phyloP scores from a whole-genome alignment of 2,113 vertebrate genomes.

The Axis porcinus region DNA sequence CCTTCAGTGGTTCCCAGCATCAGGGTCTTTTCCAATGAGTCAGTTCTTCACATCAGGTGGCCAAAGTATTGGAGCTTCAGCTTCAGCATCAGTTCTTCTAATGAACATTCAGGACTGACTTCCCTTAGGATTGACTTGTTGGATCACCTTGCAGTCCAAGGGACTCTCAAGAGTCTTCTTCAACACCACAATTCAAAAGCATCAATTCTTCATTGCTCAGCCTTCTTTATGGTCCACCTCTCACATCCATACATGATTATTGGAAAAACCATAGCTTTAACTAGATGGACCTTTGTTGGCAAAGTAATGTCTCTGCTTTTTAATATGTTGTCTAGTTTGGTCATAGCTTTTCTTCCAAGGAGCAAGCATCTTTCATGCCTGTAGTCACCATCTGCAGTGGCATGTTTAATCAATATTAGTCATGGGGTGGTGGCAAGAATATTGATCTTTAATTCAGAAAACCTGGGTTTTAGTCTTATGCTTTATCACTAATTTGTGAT shows the following conservation, averaged over 20 bases:
- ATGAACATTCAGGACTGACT: neutral
- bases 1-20: neutral
- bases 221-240: neutral
- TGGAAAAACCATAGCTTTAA: neutral
- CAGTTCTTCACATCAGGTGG: neutral
- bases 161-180: neutral
- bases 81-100: neutral
- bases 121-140: neutral
- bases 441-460: constrained; percentile 10
- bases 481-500: neutral
- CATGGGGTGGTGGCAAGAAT: neutral
- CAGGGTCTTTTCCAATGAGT: neutral
- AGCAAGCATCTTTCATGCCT: neutral
- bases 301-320: neutral
- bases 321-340: neutral
- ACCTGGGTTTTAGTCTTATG: neutral
- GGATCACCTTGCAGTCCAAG: neutral
- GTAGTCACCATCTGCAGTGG: neutral
- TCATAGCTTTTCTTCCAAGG: neutral
- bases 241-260: neutral
- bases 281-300: neutral
- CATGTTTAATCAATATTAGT: constrained; percentile 11
- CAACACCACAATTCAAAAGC: neutral
- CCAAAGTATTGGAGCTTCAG: neutral
- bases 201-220: neutral